phyloP scores from a whole-genome alignment of 1,140 invertebrate genomes.

The Trachymyrmex cornetzi region DNA sequence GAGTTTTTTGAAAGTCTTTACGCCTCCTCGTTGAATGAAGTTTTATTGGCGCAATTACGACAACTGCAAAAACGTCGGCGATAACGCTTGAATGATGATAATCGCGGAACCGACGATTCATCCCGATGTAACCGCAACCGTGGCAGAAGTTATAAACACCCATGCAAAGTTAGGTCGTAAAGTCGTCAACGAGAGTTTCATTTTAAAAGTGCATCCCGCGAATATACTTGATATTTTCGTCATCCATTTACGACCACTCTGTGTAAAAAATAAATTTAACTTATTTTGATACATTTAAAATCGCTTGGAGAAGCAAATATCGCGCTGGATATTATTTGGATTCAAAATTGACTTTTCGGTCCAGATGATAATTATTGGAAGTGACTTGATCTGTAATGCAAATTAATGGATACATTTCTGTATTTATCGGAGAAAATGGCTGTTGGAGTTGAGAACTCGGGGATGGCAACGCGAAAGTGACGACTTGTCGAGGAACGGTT shows the following conservation, averaged over 20 bases:
- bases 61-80: neutral
- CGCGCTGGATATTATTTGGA: neutral
- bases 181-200: slow-evolving; percentile 13
- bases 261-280: neutral
- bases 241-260: neutral
- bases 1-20: neutral
- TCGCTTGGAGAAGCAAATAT: neutral
- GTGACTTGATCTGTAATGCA: neutral
- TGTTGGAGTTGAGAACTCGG: neutral
- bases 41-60: slow-evolving; percentile 43
- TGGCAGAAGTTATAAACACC: slow-evolving; percentile 45
- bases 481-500: slow-evolving; percentile 3
- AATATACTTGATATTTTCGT: neutral
- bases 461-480: neutral
- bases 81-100: slow-evolving; percentile 42
- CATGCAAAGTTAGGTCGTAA: slow-evolving; percentile 16
- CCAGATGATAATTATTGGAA: neutral
- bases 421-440: neutral
- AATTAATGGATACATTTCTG: neutral
- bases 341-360: neutral
- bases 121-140: slow-evolving; percentile 3
- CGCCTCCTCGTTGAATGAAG: neutral
- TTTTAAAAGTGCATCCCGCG: neutral
- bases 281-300: neutral
- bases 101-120: neutral